Percentiles rank a stretch among this genome's conserved stretches.
phyloP scores from a whole-genome alignment of 1,140 invertebrate species.

The Periplaneta americana region DNA sequence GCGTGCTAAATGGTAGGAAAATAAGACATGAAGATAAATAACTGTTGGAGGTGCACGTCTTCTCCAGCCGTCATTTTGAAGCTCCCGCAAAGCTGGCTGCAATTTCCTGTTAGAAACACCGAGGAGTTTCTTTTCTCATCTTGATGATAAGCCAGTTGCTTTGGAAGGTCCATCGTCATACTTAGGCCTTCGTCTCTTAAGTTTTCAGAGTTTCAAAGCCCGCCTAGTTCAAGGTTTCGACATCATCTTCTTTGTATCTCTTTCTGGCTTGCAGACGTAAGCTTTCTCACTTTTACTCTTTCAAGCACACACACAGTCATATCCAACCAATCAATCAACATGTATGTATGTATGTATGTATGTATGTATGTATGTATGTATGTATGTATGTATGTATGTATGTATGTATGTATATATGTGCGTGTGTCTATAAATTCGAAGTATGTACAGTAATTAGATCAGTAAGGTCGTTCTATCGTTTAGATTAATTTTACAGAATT shows the following conservation, averaged over 20 bases:
- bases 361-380: background rate
- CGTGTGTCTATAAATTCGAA: background rate
- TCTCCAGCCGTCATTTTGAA: background rate
- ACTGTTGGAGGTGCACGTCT: background rate
- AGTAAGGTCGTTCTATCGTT: too few species aligned
- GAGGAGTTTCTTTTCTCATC: background rate
- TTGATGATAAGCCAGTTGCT: background rate
- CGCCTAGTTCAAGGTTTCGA: background rate
- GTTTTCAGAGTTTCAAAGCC: background rate
- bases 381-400: background rate
- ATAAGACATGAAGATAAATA: conserved; percentile 9
- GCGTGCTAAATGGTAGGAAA: conserved; percentile 7
- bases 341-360: conserved; percentile 7
- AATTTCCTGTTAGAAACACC: background rate
- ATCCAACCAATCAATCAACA: too few species aligned
- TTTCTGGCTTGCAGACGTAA: background rate
- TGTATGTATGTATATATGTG: conserved; percentile 2
- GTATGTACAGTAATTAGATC: too few species aligned
- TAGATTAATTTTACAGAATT: too few species aligned
- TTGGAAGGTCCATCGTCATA: background rate
- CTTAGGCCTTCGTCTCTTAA: background rate
- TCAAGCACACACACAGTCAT: too few species aligned
- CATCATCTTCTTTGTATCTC: background rate
- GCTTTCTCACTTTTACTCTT: too few species aligned
- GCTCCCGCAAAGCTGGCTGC: background rate